Evolutionary conservation across 2,888 invertebrate species (phyloP), one percentile per base, ranked within the genome.

Genomic region (Cephus spinipes): DNA sequence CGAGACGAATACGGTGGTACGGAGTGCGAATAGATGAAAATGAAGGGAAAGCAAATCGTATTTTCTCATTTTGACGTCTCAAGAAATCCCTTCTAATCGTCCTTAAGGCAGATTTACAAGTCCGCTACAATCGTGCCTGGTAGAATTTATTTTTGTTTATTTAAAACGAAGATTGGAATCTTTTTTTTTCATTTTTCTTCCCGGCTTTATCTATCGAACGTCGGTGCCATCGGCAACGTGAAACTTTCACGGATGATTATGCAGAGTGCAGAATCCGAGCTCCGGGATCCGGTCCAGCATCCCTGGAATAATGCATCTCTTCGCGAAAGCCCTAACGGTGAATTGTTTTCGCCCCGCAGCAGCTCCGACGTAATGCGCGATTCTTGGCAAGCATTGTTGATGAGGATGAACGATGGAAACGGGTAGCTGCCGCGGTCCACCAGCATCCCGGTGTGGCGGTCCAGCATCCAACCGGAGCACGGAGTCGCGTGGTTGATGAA

Each of bases 401-500:
- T 86, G 87, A 87, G 85, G 84, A 87, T 85, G 86, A 87, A 87
- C 87, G 85, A 85, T 85, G 84, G 84, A 85, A 87, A 87, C 84
- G 85, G 83, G 83, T 81, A 78, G 82, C 81, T 81, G 40, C 40
- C 15, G 78, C 75, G 81, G 82, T 83, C 83, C 76, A 82, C 77
- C 76, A 78, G 78, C 78, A 82, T 75, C 78, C 73, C 9, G 55
- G 9, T 23, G 9, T 9, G 55, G 23, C 2, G 23, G 9, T 23
- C 55, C 55, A 55, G 55, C 55, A 55, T 55, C 55, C 55, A 55
- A 55, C 55, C 9, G 55, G 55, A 76, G 82, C 80, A 84, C 78
- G 80, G 81, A 86, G 85, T 82, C 81, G 84, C 79, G 83, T 79
- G 85, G 84, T 83, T 85, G 86, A 87, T 86, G 86, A 87, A 87